A percentile compares a stretch with the other conserved stretches of the same genome.
Evolutionary conservation across 2,113 vertebrate genomes (phyloP).

Genomic region (Calidris pygmaea): DNA sequence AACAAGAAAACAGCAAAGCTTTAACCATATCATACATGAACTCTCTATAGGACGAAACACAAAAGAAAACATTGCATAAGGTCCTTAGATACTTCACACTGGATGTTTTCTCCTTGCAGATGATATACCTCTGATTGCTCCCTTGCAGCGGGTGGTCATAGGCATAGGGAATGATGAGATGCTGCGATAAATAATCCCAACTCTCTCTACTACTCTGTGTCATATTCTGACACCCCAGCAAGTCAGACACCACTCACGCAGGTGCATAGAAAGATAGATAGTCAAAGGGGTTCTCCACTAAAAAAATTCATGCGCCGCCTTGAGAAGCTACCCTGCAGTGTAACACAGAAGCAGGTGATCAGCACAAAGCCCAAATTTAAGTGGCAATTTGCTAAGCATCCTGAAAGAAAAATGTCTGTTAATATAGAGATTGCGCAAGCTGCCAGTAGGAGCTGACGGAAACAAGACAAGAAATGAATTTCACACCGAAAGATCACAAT

Average conservation of each 20-base stretch:
- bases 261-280: not conserved
- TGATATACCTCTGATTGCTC: not conserved
- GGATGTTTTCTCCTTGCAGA: not conserved
- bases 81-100: not conserved
- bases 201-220: not conserved
- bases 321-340: not conserved
- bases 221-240: not conserved
- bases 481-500: not conserved
- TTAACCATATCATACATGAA: not conserved
- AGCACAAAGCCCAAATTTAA: not conserved
- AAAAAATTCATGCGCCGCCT: accelerated
- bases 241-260: not conserved
- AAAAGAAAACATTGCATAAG: not conserved
- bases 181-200: not conserved
- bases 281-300: not conserved
- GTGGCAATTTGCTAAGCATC: not conserved
- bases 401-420: not conserved
- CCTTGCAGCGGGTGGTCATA: not conserved
- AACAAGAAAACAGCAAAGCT: not conserved
- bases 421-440: not conserved
- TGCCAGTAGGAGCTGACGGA: not conserved
- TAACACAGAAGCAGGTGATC: not conserved
- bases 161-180: not conserved
- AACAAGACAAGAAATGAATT: not conserved
- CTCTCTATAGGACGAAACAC: not conserved